Evolutionary conservation across 2,888 invertebrate genomes (phyloP), one percentile per base, ranked within the genome.

Genomic region (Luperina testacea): DNA sequence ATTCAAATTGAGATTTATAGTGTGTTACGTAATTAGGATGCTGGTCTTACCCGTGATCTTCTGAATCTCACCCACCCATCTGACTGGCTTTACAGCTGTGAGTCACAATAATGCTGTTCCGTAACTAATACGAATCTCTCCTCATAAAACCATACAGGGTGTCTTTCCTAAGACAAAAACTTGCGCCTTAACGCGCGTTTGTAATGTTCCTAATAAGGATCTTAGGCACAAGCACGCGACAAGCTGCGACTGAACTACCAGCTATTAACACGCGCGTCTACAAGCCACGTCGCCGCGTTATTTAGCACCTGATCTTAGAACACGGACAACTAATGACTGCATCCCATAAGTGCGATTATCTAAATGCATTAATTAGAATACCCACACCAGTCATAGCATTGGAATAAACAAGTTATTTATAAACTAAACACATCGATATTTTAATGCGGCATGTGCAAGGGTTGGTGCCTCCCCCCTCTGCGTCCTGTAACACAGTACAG

Each of bases 361-460:
- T 83, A 81, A 78, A 78, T 77, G 75, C 80, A 87, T 81, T 83
- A 85, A 88, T 89, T 82, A 80, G 57, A 73, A 77, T 75, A 77
- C 57, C 61, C 70, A 73, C 69, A 51, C 72, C 61, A 67, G 51
- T 72, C 78, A 45, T 82, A 75, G 71, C 59, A 75, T 80, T 71
- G 42, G 42, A 78, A 70, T 81, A 75, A 87, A 83, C 78, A 76
- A 76, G 76, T 75, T 81, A 83, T 84, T 77, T 88, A 81, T 79
- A 84, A 75, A 80, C 70, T 73, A 80, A 84, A 87, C 81, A 74
- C 72, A 80, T 82, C 74, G 73, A 81, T 88, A 80, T 83, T 84
- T 84, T 81, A 80, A 74, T 76, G 81, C 77, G 81, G 78, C 91
- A 91, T 91, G 86, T 91, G 91, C 88, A 88, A 89, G 91, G 89